Conservation (phyloP, 1,140 invertebrate genomes). For the Radopholus similis region DNA sequence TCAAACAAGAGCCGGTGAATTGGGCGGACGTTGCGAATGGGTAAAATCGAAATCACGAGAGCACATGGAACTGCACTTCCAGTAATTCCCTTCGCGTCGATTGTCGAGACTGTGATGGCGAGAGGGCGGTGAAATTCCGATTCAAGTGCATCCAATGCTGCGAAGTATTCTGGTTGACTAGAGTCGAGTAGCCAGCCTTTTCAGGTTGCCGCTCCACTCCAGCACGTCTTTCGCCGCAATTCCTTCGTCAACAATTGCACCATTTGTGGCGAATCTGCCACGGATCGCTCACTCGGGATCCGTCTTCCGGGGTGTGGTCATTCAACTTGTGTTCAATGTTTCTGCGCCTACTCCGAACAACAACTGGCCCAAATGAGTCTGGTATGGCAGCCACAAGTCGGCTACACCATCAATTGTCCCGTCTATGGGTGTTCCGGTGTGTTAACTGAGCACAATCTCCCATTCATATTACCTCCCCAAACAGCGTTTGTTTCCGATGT, state of each 20-base stretch:
- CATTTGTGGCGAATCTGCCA: slow-evolving; percentile 32
- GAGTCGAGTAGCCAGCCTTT: background rate
- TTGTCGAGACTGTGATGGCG: slow-evolving; percentile 27
- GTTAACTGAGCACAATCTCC: background rate
- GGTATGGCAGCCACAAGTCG: slow-evolving; percentile 24
- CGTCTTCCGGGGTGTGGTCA: slow-evolving; percentile 24
- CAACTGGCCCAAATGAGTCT: slow-evolving; percentile 22
- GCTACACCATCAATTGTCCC: slow-evolving; percentile 28
- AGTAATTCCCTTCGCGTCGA: slow-evolving; percentile 13
- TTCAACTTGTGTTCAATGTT: slow-evolving; percentile 28
- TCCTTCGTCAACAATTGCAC: slow-evolving; percentile 20
- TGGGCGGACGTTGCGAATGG: slow-evolving; percentile 27
- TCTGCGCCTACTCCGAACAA: slow-evolving; percentile 34
- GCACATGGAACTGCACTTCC: background rate
- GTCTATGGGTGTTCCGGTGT: slow-evolving; percentile 27
- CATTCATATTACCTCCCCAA: background rate
- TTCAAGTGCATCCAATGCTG: slow-evolving; percentile 30
- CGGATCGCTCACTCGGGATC: slow-evolving; percentile 9
- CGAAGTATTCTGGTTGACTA: slow-evolving; percentile 5
- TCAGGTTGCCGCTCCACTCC: slow-evolving; percentile 20
- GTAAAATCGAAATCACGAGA: background rate
- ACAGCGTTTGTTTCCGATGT: slow-evolving; percentile 18
- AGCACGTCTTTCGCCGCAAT: slow-evolving; percentile 17
- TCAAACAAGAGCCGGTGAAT: slow-evolving; percentile 20
- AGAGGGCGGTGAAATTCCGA: slow-evolving; percentile 10